These are phyloP conservation scores for Hippasteria phrygiana DNA, from an alignment of 53 echinoderm and acorn worm species.

Conservation along the genomic window DNA sequence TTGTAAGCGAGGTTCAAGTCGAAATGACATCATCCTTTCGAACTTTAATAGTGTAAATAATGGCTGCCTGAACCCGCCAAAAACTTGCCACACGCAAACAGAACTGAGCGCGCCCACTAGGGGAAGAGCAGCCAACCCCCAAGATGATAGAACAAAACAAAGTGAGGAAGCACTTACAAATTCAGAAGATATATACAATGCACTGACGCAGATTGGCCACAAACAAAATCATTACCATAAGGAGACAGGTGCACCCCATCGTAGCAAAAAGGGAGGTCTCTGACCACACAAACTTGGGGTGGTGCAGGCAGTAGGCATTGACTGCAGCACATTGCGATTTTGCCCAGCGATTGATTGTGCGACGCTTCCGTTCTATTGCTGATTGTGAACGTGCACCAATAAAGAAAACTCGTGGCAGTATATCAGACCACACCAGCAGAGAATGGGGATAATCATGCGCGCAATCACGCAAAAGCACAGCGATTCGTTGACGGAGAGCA, in stretches of 20 bases:
- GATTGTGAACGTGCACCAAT: background rate
- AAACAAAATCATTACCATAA: background rate
- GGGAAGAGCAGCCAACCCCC: too few relatives aligned
- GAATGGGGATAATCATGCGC: background rate
- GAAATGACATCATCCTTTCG: too few relatives aligned
- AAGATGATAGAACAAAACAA: too few relatives aligned
- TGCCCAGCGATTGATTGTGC: constrained; percentile 33
- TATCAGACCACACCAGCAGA: constrained; percentile 14
- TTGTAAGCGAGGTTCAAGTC: too few relatives aligned
- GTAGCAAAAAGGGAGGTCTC: background rate
- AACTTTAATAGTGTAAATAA: too few relatives aligned
- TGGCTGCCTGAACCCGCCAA: too few relatives aligned
- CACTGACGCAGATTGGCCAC: background rate
- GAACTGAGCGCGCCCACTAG: too few relatives aligned
- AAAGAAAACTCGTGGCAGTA: background rate
- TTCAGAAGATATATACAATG: too few relatives aligned
- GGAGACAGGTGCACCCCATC: constrained; percentile 40
- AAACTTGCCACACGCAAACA: too few relatives aligned
- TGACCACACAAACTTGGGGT: constrained; percentile 22
- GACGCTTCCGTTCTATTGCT: constrained; percentile 4
- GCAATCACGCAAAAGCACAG: background rate
- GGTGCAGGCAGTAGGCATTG: background rate
- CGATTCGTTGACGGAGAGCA: constrained; percentile 4
- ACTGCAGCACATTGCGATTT: background rate
- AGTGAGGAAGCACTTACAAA: too few relatives aligned